These are phyloP conservation scores for Lycophotia porphyrea DNA, from an alignment of 2,888 invertebrate species.

Conservation along the genomic window DNA sequence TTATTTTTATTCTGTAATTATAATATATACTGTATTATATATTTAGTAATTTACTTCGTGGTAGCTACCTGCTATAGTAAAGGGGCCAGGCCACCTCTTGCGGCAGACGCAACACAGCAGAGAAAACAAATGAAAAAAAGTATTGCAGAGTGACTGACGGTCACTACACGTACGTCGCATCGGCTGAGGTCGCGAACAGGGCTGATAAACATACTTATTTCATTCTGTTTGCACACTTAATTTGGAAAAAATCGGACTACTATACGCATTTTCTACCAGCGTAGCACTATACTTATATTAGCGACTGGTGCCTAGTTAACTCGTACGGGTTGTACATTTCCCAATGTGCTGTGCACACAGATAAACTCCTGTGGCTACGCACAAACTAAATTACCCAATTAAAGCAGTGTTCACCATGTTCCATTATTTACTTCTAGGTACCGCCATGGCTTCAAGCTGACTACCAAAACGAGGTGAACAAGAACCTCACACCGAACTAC, in stretches of 20 bases:
- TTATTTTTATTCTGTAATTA: not conserved
- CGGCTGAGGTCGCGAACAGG: not conserved
- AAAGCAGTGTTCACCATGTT: not conserved
- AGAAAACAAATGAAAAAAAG: not conserved
- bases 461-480: slow-evolving; percentile 88
- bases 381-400: not conserved
- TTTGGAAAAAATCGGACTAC: too few species aligned
- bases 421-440: slow-evolving; percentile 85
- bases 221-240: too few species aligned
- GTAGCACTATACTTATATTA: too few species aligned
- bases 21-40: too few species aligned
- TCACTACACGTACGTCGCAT: not conserved
- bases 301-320: too few species aligned
- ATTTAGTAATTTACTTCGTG: not conserved
- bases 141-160: not conserved
- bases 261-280: too few species aligned
- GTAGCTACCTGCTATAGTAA: not conserved
- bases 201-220: not conserved
- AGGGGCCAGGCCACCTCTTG: not conserved
- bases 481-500: slow-evolving; percentile 87
- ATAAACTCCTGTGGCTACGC: too few species aligned
- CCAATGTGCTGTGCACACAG: too few species aligned
- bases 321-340: not conserved
- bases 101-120: too few species aligned
- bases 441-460: slow-evolving; percentile 94